phyloP scores from a whole-genome alignment of 2,888 invertebrate species.

The Pollenia griseotomentosa region DNA sequence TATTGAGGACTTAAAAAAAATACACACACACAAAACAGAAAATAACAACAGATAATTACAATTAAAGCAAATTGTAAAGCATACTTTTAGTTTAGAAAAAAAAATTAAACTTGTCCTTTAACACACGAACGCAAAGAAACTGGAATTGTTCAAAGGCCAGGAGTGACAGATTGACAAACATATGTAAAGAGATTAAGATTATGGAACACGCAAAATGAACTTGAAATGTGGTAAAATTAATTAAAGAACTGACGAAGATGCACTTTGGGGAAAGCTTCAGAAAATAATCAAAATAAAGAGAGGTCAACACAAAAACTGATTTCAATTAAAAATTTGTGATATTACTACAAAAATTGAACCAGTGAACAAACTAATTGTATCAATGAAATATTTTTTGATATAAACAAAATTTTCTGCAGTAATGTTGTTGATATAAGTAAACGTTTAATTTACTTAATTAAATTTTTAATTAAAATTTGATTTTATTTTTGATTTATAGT shows the following conservation, averaged over 20 bases:
- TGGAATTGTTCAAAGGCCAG: neutral
- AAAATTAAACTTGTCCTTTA: neutral
- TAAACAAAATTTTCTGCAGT: too few relatives aligned
- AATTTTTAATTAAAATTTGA: too few relatives aligned
- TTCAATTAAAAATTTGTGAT: too few relatives aligned
- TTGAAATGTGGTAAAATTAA: constrained; percentile 46
- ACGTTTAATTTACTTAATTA: too few relatives aligned
- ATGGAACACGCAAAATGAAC: constrained; percentile 69
- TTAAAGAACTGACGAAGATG: neutral
- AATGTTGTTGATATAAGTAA: too few relatives aligned
- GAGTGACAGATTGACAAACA: constrained; percentile 54
- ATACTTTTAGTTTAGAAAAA: constrained; percentile 49
- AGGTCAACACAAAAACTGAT: too few relatives aligned
- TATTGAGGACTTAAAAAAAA: neutral
- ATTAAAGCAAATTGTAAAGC: constrained; percentile 67
- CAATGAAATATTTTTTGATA: too few relatives aligned
- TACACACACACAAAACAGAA: constrained; percentile 1
- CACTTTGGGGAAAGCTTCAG: neutral
- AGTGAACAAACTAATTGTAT: too few relatives aligned
- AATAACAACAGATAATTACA: constrained; percentile 65
- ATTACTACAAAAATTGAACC: too few relatives aligned
- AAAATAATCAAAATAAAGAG: too few relatives aligned
- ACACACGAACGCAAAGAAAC: neutral
- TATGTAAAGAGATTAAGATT: constrained; percentile 59
- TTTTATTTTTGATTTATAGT: too few relatives aligned